Evolutionary conservation across 2,113 vertebrate species (phyloP), one percentile per base, ranked within the genome.

Genomic region (Neolamprologus fasciatus): DNA sequence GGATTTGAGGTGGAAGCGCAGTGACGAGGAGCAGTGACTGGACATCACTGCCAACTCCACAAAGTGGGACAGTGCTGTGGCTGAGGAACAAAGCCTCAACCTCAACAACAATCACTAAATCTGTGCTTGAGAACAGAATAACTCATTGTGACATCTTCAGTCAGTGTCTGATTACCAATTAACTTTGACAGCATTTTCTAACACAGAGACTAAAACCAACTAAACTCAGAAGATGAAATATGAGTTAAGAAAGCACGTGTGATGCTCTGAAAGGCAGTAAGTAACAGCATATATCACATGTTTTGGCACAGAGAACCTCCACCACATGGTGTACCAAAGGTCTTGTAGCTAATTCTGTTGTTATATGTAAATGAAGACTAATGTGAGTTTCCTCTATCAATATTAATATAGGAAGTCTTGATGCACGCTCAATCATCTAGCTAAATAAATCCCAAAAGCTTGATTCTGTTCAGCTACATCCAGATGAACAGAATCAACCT

Each of bases 221-320:
- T 71, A 42, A 16, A 42, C 66, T 42, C 37, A 71, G 11, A 71
- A 73, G 37, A 26, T 26, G 37, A 73, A 73, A 73, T 73, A 45
- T 10, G 0, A 26, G 5, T 16, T 1, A 21, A 68, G 35, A 68
- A 73, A 2, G 12, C 13, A 42, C 5, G 0, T 12, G 21, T 73
- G 68, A 26, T 73, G 68, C 40, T 45, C 68, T 73, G n/a, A 42
- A 73, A 26, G 21, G 5, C 68, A 7, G 13, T 45, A 16, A 45
- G 3, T 13, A 68, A 14, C 63, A 68, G 7, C 63, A n/a, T 37
- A n/a, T 63, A 35, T 12, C 28, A 66, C 17, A 63, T 63, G 9
- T 37, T 66, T 0, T n/a, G 17, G 6, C 61, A 12, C 61, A 66
- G 61, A 71, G 35, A 42, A 23, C 66, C 2, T 23, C n/a, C 35